Conservation (phyloP, 2,797 vertebrate genomes). For the Myotis myotis region DNA sequence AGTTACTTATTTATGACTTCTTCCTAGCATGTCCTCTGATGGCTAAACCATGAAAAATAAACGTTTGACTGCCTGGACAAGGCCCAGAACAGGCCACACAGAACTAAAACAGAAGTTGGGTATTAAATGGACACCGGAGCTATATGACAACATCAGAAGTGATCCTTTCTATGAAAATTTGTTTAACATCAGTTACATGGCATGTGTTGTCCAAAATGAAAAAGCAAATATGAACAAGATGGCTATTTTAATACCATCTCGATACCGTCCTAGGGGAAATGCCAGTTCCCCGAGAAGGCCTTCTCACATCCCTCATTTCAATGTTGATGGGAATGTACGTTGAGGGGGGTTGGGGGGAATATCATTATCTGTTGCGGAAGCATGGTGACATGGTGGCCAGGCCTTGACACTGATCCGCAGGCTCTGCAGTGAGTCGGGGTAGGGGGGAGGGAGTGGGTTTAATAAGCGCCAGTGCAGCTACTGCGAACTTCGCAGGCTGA, state of each 20-base stretch:
- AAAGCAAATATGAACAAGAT: background rate
- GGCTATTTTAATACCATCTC: constrained; percentile 48
- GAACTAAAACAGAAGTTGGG: background rate
- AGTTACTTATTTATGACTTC: constrained; percentile 32
- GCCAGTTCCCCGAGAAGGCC: background rate
- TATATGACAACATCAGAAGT: background rate
- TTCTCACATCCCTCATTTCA: constrained; percentile 50
- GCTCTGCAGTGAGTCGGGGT: constrained; percentile 24
- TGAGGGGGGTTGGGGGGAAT: background rate
- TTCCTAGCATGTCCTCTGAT: background rate
- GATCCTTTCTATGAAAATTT: background rate
- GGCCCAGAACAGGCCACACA: background rate
- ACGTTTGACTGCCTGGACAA: background rate
- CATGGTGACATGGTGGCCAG: constrained; percentile 59
- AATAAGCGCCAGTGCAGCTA: constrained; percentile 58
- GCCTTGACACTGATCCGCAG: constrained; percentile 42
- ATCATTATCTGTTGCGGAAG: constrained; percentile 34
- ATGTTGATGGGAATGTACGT: constrained; percentile 63
- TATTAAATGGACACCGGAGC: background rate
- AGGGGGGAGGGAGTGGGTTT: constrained; percentile 59
- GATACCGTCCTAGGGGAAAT: constrained; percentile 41
- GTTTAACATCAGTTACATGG: constrained; percentile 16
- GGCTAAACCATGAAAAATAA: background rate
- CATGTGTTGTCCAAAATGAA: background rate
- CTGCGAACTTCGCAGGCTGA: constrained; percentile 48